Base-by-base conservation (phyloP, 1,140 invertebrate species). In the Atopsyche davidsoni region DNA sequence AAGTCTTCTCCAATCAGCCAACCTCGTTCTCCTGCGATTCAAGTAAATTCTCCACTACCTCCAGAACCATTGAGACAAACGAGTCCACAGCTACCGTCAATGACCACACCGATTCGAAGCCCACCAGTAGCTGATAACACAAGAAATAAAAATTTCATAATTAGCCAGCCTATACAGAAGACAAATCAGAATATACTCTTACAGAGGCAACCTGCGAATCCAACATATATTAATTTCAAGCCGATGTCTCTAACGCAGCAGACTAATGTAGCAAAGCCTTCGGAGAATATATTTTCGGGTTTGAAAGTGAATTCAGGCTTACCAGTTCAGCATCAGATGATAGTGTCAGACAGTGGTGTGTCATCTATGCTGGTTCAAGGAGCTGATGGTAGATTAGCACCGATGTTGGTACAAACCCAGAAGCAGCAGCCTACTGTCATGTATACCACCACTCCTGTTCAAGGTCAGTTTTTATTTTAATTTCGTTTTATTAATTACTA, bases 401-500 rank as follows among this genome's bases (percentile, higher is more conserved):
- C 70, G 35, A 62, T 74, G 25, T 64, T 74, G 48, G 58, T 74
- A 21, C 69, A 70, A 42, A 64, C 70, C 36, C 69, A 69, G 53
- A 32, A 46, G 19, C 46, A 25, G 11, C 48, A 32, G 19, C 22
- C 66, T 2, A 78, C 79, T 14, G 64, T 83, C 13, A 77, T 82
- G 75, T 81, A 80, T 51, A 73, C 79, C 24, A 74, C 70, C 56
- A 64, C 73, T 31, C 65, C 73, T 46, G 55, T 70, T 32, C 66
- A 69, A 64, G 65, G 68, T 72, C 68, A 58, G n/a, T n/a, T n/a
- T n/a, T n/a, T n/a, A 42, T 14, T 1, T 36, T 46, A 13, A 18
- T 47, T 24, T 47, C 36, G 39, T 39, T 24, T 23, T 28, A 16
- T 28, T 14, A 36, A 9, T 14, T 4, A 14, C 9, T n/a, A n/a